These are phyloP conservation scores for Passer montanus DNA, from an alignment of 2,113 vertebrate species.

Conservation along the genomic window DNA sequence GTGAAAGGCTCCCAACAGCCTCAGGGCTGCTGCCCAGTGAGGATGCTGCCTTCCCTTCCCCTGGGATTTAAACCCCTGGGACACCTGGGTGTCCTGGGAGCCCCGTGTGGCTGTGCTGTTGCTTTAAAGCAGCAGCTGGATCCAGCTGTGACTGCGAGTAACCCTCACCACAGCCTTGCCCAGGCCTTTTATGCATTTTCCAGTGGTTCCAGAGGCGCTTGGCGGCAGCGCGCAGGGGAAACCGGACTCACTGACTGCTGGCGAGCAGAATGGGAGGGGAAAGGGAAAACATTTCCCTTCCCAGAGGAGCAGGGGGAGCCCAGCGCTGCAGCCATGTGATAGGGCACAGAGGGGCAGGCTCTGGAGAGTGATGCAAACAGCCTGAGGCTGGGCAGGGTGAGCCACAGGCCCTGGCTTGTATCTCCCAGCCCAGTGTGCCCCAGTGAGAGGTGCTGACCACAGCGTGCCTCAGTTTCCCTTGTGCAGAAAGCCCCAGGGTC, in stretches of 20 bases:
- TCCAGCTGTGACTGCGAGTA: slow-evolving; percentile 51
- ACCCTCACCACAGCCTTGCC: slow-evolving; percentile 19
- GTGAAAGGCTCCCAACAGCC: accelerated
- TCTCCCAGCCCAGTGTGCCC: accelerated
- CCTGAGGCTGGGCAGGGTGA: not conserved
- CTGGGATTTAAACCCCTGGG: not conserved
- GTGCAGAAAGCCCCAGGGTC: not conserved
- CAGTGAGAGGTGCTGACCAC: accelerated
- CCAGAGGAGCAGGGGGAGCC: not conserved
- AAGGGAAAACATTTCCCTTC: slow-evolving; percentile 41
- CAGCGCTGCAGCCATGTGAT: not conserved
- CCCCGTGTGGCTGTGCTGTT: not conserved
- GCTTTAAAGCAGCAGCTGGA: slow-evolving; percentile 61
- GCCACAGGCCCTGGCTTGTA: not conserved
- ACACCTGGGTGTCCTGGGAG: not conserved
- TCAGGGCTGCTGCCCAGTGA: accelerated
- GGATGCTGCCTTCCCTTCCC: not conserved
- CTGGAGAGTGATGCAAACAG: accelerated
- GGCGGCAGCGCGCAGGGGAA: not conserved
- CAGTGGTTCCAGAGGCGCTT: slow-evolving; percentile 42
- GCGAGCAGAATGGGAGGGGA: not conserved
- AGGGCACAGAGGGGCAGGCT: not conserved
- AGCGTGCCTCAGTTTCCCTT: not conserved
- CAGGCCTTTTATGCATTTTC: slow-evolving; percentile 55
- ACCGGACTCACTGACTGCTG: not conserved